A percentile compares a stretch with the other conserved stretches of the same genome.
These are phyloP conservation scores for Autographa gamma DNA, from an alignment of 2,888 invertebrate genomes.

Conservation along the genomic window DNA sequence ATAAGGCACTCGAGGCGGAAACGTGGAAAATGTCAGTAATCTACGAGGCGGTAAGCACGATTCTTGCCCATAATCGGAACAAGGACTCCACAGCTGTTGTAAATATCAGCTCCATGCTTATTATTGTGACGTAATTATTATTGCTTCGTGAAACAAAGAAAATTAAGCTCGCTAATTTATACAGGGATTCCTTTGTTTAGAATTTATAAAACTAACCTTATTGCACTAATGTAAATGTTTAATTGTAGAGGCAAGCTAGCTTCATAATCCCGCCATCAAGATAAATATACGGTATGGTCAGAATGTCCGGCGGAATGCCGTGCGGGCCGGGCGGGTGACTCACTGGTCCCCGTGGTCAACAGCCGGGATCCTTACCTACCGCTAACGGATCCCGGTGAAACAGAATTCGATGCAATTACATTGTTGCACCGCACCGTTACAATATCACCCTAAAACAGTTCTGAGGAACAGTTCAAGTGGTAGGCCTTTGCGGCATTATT, in stretches of 20 bases:
- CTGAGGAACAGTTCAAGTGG: slow-evolving; percentile 44
- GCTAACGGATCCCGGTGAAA: slow-evolving; percentile 68
- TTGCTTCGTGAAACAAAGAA: slow-evolving; percentile 83
- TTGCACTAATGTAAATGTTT: slow-evolving; percentile 58
- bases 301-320: slow-evolving; percentile 81
- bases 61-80: slow-evolving; percentile 87
- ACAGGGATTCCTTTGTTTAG: slow-evolving; percentile 69
- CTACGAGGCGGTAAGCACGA: slow-evolving; percentile 83
- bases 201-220: slow-evolving; percentile 52
- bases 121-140: slow-evolving; percentile 85
- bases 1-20: slow-evolving; percentile 86
- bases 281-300: slow-evolving; percentile 69
- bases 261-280: slow-evolving; percentile 66
- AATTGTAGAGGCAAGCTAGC: slow-evolving; percentile 58
- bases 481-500: slow-evolving; percentile 60
- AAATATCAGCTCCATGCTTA: slow-evolving; percentile 84
- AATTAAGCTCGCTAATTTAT: slow-evolving; percentile 72
- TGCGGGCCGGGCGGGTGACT: slow-evolving; percentile 76
- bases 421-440: slow-evolving; percentile 62
- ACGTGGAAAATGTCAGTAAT: slow-evolving; percentile 87
- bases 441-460: slow-evolving; percentile 49
- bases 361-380: slow-evolving; percentile 67
- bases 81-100: slow-evolving; percentile 87
- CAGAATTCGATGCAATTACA: slow-evolving; percentile 62
- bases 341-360: slow-evolving; percentile 70